These are phyloP conservation scores for Cephalotes varians DNA, from an alignment of 2,888 invertebrate species.

Conservation along the genomic window DNA sequence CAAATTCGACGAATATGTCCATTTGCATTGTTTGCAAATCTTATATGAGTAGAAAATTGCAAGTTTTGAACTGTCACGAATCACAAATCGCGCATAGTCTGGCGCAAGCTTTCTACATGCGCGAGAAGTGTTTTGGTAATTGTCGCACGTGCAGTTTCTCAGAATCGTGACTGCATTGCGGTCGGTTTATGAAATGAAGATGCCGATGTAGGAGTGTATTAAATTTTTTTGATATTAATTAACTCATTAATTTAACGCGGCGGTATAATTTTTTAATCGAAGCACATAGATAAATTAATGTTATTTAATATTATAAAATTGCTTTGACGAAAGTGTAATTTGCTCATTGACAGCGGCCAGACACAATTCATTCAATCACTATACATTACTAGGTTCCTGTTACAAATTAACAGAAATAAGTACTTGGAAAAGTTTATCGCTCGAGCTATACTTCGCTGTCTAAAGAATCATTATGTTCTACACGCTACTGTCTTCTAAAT, in stretches of 20 bases:
- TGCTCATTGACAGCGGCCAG: background rate
- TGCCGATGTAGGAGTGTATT: background rate
- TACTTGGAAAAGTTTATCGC: slow-evolving; percentile 24
- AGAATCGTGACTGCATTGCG: background rate
- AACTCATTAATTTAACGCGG: background rate
- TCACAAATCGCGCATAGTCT: too few species aligned
- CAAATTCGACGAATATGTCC: too few species aligned
- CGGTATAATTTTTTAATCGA: background rate
- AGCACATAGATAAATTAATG: background rate
- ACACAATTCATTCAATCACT: slow-evolving; percentile 28
- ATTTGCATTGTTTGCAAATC: too few species aligned
- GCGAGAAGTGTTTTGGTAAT: slow-evolving; percentile 14
- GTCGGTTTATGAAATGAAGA: background rate
- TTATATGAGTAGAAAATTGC: too few species aligned
- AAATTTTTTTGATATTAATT: slow-evolving; percentile 17
- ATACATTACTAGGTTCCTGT: slow-evolving; percentile 37
- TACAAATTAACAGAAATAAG: slow-evolving; percentile 43
- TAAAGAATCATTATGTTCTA: background rate
- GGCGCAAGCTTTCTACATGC: too few species aligned
- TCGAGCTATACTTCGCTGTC: background rate
- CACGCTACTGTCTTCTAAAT: background rate
- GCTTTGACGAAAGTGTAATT: background rate
- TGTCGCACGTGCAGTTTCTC: background rate
- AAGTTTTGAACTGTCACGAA: too few species aligned
- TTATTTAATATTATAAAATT: slow-evolving; percentile 7